Percentiles rank a stretch among this genome's conserved stretches.
These are phyloP conservation scores for Lasius platythorax DNA, from an alignment of 2,888 invertebrate genomes.

Conservation along the genomic window DNA sequence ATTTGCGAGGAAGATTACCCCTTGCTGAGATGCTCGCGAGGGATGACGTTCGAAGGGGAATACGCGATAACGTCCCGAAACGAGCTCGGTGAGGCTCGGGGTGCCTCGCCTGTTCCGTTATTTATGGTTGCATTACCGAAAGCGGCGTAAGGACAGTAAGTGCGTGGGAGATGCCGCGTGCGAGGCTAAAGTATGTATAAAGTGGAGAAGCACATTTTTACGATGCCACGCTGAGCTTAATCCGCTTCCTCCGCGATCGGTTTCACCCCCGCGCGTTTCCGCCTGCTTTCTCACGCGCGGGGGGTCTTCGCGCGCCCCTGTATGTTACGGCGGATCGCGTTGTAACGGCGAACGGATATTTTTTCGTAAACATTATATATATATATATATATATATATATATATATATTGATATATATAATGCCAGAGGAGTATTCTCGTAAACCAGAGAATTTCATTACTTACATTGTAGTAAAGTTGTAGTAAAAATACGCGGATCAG, in stretches of 20 bases:
- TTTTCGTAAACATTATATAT: conserved; percentile 30
- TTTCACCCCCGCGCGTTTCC: conserved; percentile 58
- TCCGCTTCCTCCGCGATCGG: conserved; percentile 70
- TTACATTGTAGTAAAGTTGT: neutral
- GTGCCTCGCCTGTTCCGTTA: conserved; percentile 74
- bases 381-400: too few species aligned
- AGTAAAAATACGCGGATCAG: conserved; percentile 14
- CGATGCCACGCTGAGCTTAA: conserved; percentile 71
- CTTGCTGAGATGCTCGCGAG: conserved; percentile 50
- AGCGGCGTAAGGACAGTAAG: conserved; percentile 72
- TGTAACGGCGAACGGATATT: conserved; percentile 40
- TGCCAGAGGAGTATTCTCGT: conserved; percentile 9
- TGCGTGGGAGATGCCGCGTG: conserved; percentile 76
- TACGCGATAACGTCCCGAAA: conserved; percentile 52
- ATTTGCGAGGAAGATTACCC: conserved; percentile 58
- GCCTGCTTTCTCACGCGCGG: conserved; percentile 39
- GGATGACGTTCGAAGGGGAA: conserved; percentile 39
- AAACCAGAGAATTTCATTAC: conserved; percentile 32
- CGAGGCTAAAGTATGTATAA: conserved; percentile 74
- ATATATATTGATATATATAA: neutral
- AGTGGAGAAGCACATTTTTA: conserved; percentile 73
- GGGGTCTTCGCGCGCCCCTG: conserved; percentile 6
- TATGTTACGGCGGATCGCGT: conserved; percentile 39
- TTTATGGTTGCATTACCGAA: conserved; percentile 79
- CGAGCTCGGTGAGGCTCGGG: conserved; percentile 47